These are phyloP conservation scores for Ips typographus DNA, from an alignment of 1,140 invertebrate species.

Conservation along the genomic window DNA sequence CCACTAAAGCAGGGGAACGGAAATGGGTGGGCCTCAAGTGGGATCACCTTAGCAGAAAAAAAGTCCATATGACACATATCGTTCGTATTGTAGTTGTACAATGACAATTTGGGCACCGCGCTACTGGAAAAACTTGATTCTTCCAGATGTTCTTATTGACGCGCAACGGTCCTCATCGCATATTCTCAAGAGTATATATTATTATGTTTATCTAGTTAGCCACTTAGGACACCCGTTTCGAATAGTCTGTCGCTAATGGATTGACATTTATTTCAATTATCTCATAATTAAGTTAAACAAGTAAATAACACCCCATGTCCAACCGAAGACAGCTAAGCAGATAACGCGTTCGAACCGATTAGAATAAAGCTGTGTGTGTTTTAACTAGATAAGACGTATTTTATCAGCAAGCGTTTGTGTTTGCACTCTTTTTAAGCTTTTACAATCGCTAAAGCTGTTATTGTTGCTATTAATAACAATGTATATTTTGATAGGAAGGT, in stretches of 20 bases:
- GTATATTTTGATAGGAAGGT: too few relatives aligned
- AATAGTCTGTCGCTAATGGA: conserved; percentile 25
- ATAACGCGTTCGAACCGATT: conserved; percentile 10
- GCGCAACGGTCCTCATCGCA: too few relatives aligned
- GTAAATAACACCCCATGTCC: conserved; percentile 32
- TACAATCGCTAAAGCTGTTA: too few relatives aligned
- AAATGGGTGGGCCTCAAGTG: conserved; percentile 33
- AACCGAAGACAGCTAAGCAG: conserved; percentile 19
- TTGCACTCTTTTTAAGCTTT: too few relatives aligned
- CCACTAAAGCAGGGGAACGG: conserved; percentile 25
- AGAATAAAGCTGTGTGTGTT: conserved; percentile 20
- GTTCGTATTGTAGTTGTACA: conserved; percentile 1
- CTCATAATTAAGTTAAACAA: conserved; percentile 37
- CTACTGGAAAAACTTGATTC: conserved; percentile 26
- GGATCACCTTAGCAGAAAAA: conserved; percentile 30
- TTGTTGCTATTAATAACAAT: too few relatives aligned
- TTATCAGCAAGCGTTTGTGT: neutral
- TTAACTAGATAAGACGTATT: conserved; percentile 13
- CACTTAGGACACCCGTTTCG: neutral
- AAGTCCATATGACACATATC: conserved; percentile 22
- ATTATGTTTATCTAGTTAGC: too few relatives aligned
- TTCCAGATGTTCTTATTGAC: neutral
- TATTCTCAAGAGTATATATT: too few relatives aligned
- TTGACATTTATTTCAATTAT: conserved; percentile 37
- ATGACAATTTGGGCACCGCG: neutral